Evolutionary conservation across 2,888 invertebrate genomes (phyloP), one percentile per base, ranked within the genome.

Genomic region (Plusia festucae): DNA sequence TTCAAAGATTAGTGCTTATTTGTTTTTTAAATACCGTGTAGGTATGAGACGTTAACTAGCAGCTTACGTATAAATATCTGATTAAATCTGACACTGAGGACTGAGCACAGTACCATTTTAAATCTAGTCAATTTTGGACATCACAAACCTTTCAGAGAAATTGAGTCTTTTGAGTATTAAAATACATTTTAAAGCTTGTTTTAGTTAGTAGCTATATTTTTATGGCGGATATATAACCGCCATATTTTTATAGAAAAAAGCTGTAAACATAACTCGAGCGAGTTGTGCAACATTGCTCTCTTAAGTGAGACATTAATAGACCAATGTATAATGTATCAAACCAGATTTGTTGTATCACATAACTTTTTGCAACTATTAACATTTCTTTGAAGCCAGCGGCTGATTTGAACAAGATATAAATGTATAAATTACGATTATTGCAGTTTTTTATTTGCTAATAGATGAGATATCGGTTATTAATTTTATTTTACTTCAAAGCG

Each of bases 291-390:
- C 71, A 69, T 55, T 49, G 53, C 67, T 67, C 61, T 76, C 65
- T 69, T 62, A 81, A 81, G 70, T 79, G 64, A 81, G 81, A 79
- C 80, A 81, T 81, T 80, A 76, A 69, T 77, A 79, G 55, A 66
- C 60, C 59, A 68, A 75, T 81, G 75, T 77, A 73, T 77, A 68
- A 81, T 79, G 58, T 75, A 76, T 72, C 30, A 68, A 81, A 77
- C 79, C 60, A 60, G 79, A 77, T 81, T 55, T 30, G 46, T 68
- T 63, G 60, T 30, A 61, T 75, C 63, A 60, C 70, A 76, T 74
- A 65, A 53, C 70, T 81, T 81, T 81, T 81, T 79, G 79, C 77
- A 24, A 56, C 73, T 65, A 70, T 79, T 61, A 70, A 69, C 64
- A 72, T 65, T 74, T 72, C 74, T 76, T 76, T 80, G 76, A 80